Evolutionary conservation across 92 coral and sea anemone species (phyloP).

Genomic region (Zoanthus sansibaricus): DNA sequence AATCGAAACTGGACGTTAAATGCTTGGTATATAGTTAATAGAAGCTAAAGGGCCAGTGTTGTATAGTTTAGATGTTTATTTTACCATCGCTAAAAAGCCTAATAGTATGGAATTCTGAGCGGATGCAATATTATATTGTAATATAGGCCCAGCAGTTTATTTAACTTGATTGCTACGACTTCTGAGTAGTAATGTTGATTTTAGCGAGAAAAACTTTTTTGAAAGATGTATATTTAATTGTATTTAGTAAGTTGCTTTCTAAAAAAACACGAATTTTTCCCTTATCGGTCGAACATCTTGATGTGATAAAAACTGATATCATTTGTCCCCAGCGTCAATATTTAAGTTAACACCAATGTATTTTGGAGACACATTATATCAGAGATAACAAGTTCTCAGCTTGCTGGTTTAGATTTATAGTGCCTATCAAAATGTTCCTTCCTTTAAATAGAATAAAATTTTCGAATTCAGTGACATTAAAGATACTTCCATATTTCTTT

Average conservation of each 20-base stretch:
- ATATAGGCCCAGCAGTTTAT: not conserved
- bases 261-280: not conserved
- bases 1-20: not conserved
- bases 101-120: slow-evolving; percentile 1
- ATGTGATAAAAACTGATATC: not conserved
- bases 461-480: not conserved
- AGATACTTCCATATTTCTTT: not conserved
- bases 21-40: not conserved
- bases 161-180: slow-evolving; percentile 14
- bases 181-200: not conserved
- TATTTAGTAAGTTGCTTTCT: not conserved
- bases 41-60: not conserved
- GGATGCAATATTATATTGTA: slow-evolving; percentile 17
- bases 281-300: not conserved
- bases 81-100: not conserved
- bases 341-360: slow-evolving; percentile 26
- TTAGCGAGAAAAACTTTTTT: not conserved
- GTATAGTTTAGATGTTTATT: not conserved
- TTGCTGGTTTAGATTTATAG: not conserved
- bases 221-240: not conserved
- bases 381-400: not conserved
- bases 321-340: slow-evolving; percentile 4
- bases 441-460: not conserved
- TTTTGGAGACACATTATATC: not conserved
- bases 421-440: not conserved